These are phyloP conservation scores for Catharus minimus DNA, from an alignment of 2,113 vertebrate species.

Conservation along the genomic window DNA sequence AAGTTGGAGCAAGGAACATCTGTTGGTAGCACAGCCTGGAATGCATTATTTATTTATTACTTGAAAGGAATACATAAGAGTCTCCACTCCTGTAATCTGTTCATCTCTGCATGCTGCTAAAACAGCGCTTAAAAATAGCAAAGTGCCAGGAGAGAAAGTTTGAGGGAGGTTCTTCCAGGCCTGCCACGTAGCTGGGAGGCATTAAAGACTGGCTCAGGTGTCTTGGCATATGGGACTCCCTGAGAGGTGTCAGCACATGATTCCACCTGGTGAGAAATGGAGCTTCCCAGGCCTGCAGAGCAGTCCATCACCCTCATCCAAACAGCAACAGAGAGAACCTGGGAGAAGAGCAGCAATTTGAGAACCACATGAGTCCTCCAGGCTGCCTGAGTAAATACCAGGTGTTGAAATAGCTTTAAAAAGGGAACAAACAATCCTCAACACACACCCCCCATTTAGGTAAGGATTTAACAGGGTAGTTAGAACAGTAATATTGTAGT, in stretches of 20 bases:
- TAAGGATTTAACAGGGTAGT: not conserved
- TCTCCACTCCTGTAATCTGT: not conserved
- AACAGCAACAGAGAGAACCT: not conserved
- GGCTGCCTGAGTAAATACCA: slow-evolving; percentile 12
- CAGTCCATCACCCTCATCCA: not conserved
- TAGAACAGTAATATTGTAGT: not conserved
- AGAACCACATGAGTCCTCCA: not conserved
- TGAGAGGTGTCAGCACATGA: not conserved
- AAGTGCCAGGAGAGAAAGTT: not conserved
- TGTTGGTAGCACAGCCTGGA: not conserved
- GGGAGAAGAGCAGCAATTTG: not conserved
- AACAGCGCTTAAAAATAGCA: not conserved
- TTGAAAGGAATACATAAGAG: not conserved
- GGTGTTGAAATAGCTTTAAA: slow-evolving; percentile 11
- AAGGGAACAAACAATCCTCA: not conserved
- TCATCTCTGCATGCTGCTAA: not conserved
- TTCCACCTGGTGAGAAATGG: not conserved
- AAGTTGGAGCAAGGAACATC: not conserved
- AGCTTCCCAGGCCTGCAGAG: not conserved
- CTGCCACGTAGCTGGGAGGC: not conserved
- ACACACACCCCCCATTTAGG: not conserved
- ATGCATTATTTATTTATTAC: not conserved
- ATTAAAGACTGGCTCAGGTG: slow-evolving; percentile 1
- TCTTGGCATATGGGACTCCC: slow-evolving; percentile 5
- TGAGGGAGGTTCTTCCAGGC: not conserved